phyloP scores from a whole-genome alignment of 2,113 vertebrate species.

The Leptodactylus fuscus region DNA sequence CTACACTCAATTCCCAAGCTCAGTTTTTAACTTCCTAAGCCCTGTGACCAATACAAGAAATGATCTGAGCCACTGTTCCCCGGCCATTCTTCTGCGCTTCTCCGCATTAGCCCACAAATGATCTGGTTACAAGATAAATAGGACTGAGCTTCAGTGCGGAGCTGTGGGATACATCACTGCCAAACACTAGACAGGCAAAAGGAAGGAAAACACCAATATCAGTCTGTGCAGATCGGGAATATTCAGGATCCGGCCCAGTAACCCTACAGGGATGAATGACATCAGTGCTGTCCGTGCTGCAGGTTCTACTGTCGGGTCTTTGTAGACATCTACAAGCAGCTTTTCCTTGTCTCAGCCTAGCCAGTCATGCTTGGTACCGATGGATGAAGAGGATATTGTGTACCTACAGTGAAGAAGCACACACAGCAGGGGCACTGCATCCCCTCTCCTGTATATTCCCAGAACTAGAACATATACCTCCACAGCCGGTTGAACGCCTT shows the following conservation, averaged over 20 bases:
- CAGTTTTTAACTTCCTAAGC: conserved; percentile 65
- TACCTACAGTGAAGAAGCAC: too few species aligned
- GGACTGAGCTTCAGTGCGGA: not conserved
- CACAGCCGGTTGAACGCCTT: too few species aligned
- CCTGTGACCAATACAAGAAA: conserved; percentile 65
- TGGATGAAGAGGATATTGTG: too few species aligned
- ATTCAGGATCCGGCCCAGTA: not conserved
- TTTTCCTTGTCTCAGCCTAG: too few species aligned
- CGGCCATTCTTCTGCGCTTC: not conserved
- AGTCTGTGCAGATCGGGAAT: not conserved
- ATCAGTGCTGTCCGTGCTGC: too few species aligned
- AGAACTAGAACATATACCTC: too few species aligned
- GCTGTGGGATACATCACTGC: conserved; percentile 1
- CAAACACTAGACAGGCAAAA: not conserved
- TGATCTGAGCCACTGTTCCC: conserved; percentile 49
- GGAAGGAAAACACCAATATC: not conserved
- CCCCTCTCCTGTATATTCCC: too few species aligned
- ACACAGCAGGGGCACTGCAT: too few species aligned
- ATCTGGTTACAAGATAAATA: conserved; percentile 40
- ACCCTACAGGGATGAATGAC: too few species aligned
- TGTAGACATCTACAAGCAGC: too few species aligned
- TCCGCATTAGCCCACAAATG: conserved; percentile 31
- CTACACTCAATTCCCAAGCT: conserved; percentile 62
- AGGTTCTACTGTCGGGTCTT: too few species aligned
- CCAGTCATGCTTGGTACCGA: too few species aligned